Conservation (phyloP, 2,888 invertebrate species). For the Erebia palarica region DNA sequence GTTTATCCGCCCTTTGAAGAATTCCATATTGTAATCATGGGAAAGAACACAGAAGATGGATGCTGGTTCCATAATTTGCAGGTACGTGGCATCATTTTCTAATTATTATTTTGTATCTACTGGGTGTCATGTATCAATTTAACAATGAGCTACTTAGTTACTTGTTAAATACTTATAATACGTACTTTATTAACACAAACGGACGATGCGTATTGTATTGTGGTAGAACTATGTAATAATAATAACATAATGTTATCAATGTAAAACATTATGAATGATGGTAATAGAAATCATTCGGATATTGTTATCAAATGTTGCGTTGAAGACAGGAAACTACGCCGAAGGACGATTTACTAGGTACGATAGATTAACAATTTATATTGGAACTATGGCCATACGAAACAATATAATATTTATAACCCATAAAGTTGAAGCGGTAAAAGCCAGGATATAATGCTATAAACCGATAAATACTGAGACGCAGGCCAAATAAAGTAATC, state of each 20-base stretch:
- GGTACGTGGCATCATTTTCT: neutral
- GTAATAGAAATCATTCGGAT: neutral
- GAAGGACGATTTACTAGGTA: neutral
- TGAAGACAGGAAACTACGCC: neutral
- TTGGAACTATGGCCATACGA: neutral
- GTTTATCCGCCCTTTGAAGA: too few relatives aligned
- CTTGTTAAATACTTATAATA: neutral
- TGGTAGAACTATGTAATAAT: neutral
- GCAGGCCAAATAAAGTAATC: constrained; percentile 24
- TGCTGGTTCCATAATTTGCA: too few relatives aligned
- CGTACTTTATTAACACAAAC: neutral
- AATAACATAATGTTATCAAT: neutral
- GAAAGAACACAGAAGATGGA: too few relatives aligned
- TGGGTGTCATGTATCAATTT: neutral
- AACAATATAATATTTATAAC: neutral
- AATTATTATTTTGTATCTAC: neutral
- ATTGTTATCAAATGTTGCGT: neutral
- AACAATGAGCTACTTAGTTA: neutral
- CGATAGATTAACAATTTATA: neutral
- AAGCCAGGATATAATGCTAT: neutral
- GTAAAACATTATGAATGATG: constrained; percentile 11
- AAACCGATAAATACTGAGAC: neutral
- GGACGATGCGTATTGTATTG: neutral
- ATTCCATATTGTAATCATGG: too few relatives aligned
- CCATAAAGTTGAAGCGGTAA: neutral